These are phyloP conservation scores for Gymnocephalus cernua DNA, from an alignment of 2,113 vertebrate species.

Conservation along the genomic window DNA sequence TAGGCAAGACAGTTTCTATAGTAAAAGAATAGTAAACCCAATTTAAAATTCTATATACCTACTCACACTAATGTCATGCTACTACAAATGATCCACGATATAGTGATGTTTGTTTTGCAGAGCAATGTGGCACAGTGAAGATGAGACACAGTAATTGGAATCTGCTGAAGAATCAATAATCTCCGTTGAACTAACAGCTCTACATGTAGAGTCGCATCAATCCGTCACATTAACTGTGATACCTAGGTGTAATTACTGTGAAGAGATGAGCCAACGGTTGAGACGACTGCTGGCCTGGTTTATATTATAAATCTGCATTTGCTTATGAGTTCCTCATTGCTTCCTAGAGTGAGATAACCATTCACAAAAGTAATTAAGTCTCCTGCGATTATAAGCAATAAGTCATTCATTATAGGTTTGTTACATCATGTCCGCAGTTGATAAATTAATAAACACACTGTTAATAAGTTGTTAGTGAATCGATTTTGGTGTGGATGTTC, in stretches of 20 bases:
- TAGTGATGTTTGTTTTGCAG: constrained; percentile 10
- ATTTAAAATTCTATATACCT: neutral
- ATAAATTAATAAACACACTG: neutral
- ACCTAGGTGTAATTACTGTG: constrained; percentile 11
- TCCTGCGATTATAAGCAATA: neutral
- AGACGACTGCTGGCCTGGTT: neutral
- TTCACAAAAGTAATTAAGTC: neutral
- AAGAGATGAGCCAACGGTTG: neutral
- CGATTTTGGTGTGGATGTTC: neutral
- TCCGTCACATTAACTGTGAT: constrained; percentile 23
- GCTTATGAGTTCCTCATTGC: neutral
- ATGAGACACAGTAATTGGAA: neutral
- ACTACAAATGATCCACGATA: neutral
- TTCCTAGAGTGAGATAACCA: neutral
- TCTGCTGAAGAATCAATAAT: constrained; percentile 32
- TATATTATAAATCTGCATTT: neutral
- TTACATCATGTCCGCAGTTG: neutral
- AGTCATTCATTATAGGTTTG: neutral
- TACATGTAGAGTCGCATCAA: neutral
- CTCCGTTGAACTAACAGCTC: neutral
- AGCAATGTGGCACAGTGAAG: neutral
- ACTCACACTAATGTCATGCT: neutral
- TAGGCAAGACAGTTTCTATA: neutral
- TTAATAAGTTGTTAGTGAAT: neutral
- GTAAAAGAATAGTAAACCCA: neutral